phyloP scores from a whole-genome alignment of 2,888 invertebrate genomes.

The Tenthredo scrophulariae region DNA sequence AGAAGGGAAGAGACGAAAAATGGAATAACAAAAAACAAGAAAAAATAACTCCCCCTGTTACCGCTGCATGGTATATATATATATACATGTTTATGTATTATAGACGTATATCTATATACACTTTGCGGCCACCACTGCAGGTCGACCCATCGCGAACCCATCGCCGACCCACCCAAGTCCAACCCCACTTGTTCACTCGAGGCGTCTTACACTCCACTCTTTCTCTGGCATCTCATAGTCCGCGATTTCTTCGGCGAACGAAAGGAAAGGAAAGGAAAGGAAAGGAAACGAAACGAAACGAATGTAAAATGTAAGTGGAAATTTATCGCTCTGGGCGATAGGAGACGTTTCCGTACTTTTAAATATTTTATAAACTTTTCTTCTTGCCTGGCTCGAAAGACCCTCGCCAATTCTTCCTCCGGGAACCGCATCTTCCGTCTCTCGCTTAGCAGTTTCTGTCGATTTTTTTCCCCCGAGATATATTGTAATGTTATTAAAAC shows the following conservation, averaged over 20 bases:
- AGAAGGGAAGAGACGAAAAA: background rate
- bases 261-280: slow-evolving; percentile 64
- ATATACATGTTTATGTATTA: background rate
- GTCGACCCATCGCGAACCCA: slow-evolving; percentile 23
- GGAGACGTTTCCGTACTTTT: slow-evolving; percentile 78
- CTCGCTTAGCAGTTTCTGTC: slow-evolving; percentile 68
- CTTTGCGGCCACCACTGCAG: slow-evolving; percentile 15
- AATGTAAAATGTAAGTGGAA: slow-evolving; percentile 79
- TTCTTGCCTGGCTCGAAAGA: slow-evolving; percentile 66
- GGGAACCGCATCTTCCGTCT: slow-evolving; percentile 56
- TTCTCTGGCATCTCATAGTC: slow-evolving; percentile 61
- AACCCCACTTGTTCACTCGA: slow-evolving; percentile 39
- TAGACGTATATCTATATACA: background rate
- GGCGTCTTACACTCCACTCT: slow-evolving; percentile 42
- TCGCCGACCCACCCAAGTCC: background rate
- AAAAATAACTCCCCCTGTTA: slow-evolving; percentile 41
- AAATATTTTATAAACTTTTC: slow-evolving; percentile 79
- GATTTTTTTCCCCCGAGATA: slow-evolving; percentile 69
- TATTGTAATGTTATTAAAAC: slow-evolving; percentile 78
- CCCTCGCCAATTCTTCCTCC: slow-evolving; percentile 58
- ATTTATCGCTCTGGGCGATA: slow-evolving; percentile 78
- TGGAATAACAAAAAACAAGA: background rate
- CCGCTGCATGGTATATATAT: background rate
- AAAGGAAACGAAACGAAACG: slow-evolving; percentile 69
- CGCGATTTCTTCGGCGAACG: slow-evolving; percentile 68